These are phyloP conservation scores for Merops nubicus DNA, from an alignment of 2,113 vertebrate genomes.

Conservation along the genomic window DNA sequence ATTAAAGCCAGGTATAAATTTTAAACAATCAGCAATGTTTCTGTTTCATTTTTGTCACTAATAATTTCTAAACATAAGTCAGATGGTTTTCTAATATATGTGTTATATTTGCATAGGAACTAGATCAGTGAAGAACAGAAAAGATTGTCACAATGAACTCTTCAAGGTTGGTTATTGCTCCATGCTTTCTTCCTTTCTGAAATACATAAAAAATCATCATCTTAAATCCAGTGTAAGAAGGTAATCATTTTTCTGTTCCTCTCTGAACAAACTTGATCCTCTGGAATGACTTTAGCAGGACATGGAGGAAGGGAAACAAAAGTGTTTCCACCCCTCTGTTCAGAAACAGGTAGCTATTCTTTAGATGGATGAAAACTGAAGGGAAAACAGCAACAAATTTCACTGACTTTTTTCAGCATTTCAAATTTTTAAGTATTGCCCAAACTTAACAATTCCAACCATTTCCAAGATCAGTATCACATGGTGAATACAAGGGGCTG, in stretches of 20 bases:
- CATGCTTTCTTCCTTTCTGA: background rate
- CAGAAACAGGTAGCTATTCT: background rate
- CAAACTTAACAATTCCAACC: background rate
- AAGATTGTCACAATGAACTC: background rate
- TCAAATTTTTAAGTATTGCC: background rate
- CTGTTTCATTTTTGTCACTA: background rate
- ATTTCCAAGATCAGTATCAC: background rate
- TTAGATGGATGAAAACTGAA: background rate
- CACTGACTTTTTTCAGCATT: background rate
- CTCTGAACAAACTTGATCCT: background rate
- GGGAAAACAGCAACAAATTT: background rate
- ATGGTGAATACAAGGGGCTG: background rate
- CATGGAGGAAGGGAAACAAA: background rate
- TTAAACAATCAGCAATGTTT: background rate
- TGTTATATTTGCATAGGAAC: background rate
- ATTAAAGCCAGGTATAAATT: background rate
- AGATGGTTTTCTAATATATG: background rate
- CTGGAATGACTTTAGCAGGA: background rate
- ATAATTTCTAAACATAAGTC: background rate
- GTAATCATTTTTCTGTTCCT: background rate
- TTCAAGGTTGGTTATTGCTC: background rate
- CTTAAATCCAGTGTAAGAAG: background rate
- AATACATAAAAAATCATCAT: background rate
- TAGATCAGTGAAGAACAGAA: background rate
- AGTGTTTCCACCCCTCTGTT: background rate